These are phyloP conservation scores for Polymixis flavicincta DNA, from an alignment of 2,888 invertebrate genomes.

Conservation along the genomic window DNA sequence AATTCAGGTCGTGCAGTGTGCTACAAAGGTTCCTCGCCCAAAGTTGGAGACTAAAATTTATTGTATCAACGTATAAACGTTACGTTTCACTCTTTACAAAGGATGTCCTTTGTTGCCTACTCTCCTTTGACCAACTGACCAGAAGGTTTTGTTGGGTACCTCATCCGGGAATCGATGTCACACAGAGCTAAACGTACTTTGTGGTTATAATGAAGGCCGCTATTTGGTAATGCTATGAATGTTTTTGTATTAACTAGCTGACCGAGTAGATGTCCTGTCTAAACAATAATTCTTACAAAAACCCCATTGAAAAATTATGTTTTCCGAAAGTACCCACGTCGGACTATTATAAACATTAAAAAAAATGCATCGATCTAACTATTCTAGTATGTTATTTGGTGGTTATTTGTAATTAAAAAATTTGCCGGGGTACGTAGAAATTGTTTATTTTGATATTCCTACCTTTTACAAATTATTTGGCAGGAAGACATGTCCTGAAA, in stretches of 20 bases:
- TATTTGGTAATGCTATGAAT: neutral
- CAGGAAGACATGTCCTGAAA: too few species aligned
- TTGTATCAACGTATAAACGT: slow-evolving; percentile 23
- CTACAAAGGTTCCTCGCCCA: slow-evolving; percentile 12
- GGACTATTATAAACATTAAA: too few species aligned
- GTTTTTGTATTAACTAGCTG: neutral
- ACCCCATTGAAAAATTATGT: too few species aligned
- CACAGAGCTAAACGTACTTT: neutral
- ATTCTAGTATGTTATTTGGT: too few species aligned
- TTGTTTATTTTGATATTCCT: neutral
- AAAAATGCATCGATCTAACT: too few species aligned
- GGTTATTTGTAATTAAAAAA: too few species aligned
- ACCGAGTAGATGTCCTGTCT: too few species aligned
- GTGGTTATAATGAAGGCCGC: neutral
- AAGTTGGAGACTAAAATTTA: slow-evolving; percentile 12
- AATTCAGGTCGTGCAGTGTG: neutral
- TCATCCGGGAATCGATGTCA: slow-evolving; percentile 15
- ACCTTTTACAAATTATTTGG: too few species aligned
- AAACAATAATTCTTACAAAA: too few species aligned
- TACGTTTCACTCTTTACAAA: slow-evolving; percentile 21
- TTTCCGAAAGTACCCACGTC: too few species aligned
- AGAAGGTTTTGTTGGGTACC: slow-evolving; percentile 5
- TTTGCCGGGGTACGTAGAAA: too few species aligned
- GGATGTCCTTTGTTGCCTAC: slow-evolving; percentile 32
- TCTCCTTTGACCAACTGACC: slow-evolving; percentile 40